Evolutionary conservation across 1,140 invertebrate genomes (phyloP).

Genomic region (Diploscapter pachys): DNA sequence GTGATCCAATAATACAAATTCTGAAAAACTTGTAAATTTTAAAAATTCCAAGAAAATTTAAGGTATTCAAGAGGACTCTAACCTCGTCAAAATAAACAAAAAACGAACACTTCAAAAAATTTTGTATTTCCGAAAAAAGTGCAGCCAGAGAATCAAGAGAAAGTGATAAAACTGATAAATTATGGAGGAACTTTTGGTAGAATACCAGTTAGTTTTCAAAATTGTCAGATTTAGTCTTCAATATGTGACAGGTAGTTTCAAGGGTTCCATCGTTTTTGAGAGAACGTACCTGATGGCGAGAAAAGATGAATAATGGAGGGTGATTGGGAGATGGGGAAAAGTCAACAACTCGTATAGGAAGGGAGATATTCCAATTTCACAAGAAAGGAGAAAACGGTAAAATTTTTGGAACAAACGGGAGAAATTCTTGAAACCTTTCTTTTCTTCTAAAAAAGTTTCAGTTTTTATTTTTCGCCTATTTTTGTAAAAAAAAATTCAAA

Average conservation of each 20-base stretch:
- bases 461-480: too few relatives aligned
- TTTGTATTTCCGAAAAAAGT: conserved; percentile 8
- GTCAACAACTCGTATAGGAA: background rate
- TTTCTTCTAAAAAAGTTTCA: too few relatives aligned
- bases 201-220: too few relatives aligned
- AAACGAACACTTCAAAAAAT: background rate
- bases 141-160: background rate
- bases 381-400: background rate
- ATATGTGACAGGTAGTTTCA: too few relatives aligned
- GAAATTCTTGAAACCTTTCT: background rate
- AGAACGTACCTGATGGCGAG: too few relatives aligned
- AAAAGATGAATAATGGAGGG: too few relatives aligned
- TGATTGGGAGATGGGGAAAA: too few relatives aligned
- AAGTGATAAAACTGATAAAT: too few relatives aligned
- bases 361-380: background rate
- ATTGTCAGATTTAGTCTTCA: too few relatives aligned
- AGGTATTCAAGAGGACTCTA: background rate
- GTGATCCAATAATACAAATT: background rate
- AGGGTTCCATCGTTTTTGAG: too few relatives aligned
- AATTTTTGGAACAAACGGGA: background rate
- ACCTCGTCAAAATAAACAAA: background rate
- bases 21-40: background rate
- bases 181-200: too few relatives aligned
- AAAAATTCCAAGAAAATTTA: background rate
- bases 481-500: too few relatives aligned